Conservation (phyloP, 2,888 invertebrate species). For the Heliothis peltigera region DNA sequence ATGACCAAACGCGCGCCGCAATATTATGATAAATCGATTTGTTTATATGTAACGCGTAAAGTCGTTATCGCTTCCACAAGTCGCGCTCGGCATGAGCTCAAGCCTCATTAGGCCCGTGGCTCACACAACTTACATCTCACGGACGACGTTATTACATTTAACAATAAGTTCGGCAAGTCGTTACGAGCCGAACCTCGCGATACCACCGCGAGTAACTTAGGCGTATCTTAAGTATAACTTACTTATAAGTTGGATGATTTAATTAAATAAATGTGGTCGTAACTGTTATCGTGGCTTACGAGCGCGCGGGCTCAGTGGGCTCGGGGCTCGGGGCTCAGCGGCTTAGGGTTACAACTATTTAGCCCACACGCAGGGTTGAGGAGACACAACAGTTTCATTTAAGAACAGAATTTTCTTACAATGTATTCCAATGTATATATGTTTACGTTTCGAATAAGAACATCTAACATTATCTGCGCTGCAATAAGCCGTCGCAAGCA, state of each 20-base stretch:
- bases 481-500: background rate
- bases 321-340: conserved; percentile 22
- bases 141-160: conserved; percentile 28
- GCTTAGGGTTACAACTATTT: conserved; percentile 36
- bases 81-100: conserved; percentile 10
- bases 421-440: background rate
- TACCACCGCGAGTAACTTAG: conserved; percentile 22
- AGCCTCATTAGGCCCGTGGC: conserved; percentile 27
- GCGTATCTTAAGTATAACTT: conserved; percentile 24
- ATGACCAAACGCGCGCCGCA: background rate
- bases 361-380: conserved; percentile 6
- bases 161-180: conserved; percentile 41
- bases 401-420: conserved; percentile 2
- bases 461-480: background rate
- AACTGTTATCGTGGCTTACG: conserved; percentile 31
- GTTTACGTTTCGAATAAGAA: background rate
- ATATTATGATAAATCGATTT: conserved; percentile 1
- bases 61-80: conserved; percentile 7
- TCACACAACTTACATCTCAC: conserved; percentile 15
- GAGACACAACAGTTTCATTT: background rate
- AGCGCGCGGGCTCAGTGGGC: conserved; percentile 11
- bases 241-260: conserved; percentile 36
- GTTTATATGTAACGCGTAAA: background rate
- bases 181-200: conserved; percentile 35
- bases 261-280: conserved; percentile 49